These are phyloP conservation scores for Alectura lathami DNA, from an alignment of 2,113 vertebrate species.

Conservation along the genomic window DNA sequence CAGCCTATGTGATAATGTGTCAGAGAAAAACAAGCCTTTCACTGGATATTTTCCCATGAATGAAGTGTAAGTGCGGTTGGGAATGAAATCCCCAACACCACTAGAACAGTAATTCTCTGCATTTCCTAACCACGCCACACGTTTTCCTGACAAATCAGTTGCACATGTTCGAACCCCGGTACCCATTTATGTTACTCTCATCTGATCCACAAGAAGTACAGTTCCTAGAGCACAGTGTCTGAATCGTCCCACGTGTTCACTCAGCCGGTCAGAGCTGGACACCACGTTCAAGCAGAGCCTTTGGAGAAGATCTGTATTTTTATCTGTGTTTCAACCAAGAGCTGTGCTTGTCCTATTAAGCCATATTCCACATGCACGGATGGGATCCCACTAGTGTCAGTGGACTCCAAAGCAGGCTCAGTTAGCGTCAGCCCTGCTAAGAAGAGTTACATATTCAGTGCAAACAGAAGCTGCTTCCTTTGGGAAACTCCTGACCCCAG, in stretches of 20 bases:
- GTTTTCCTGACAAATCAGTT: neutral
- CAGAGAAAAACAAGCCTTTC: neutral
- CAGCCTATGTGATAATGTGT: neutral
- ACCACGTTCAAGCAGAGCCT: neutral
- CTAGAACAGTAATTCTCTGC: neutral
- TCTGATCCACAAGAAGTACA: neutral
- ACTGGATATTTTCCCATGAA: neutral
- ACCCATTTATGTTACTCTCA: neutral
- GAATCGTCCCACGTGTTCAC: neutral
- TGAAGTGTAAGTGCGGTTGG: too few relatives aligned
- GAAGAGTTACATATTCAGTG: neutral
- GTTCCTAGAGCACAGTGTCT: neutral
- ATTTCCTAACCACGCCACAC: neutral
- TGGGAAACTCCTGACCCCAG: constrained; percentile 23
- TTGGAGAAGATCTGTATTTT: neutral
- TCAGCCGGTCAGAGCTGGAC: neutral
- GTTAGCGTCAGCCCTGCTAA: neutral
- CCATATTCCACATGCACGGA: neutral
- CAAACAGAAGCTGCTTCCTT: neutral
- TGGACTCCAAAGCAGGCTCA: neutral
- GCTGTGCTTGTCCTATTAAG: neutral
- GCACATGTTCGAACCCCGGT: neutral
- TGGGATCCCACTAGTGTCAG: neutral
- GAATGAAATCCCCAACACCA: neutral
- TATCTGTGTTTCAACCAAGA: neutral